These are phyloP conservation scores for Salminus brasiliensis DNA, from an alignment of 2,113 vertebrate species.

Conservation along the genomic window DNA sequence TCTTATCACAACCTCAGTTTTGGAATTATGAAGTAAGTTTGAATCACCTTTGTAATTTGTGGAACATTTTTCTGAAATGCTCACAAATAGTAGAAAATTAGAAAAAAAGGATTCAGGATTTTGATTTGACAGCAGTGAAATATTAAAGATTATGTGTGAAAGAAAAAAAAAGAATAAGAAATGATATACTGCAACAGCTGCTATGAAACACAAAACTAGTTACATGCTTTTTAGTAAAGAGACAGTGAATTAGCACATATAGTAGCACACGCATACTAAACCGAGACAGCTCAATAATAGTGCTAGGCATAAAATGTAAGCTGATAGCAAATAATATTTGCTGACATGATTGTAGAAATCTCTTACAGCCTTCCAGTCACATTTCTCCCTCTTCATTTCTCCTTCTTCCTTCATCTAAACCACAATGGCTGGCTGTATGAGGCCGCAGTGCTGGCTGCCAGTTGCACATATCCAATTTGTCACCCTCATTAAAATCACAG, in stretches of 20 bases:
- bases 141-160: neutral
- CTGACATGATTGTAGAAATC: neutral
- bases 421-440: constrained; percentile 70
- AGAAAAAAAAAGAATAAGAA: neutral
- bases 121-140: too few species aligned
- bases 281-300: neutral
- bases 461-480: constrained; percentile 77
- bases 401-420: constrained; percentile 29
- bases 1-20: too few species aligned
- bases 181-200: constrained; percentile 40
- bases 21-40: too few species aligned
- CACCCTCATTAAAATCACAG: constrained; percentile 68
- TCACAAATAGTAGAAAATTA: too few species aligned
- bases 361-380: constrained; percentile 30
- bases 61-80: too few species aligned
- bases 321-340: constrained; percentile 24
- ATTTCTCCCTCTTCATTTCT: constrained; percentile 39
- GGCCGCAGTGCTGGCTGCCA: constrained; percentile 65
- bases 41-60: too few species aligned
- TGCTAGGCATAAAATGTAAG: constrained; percentile 9
- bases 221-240: constrained; percentile 14
- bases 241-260: constrained; percentile 12
- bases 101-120: too few species aligned
- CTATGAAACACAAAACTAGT: constrained; percentile 16
- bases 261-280: neutral